Evolutionary conservation across 2,797 vertebrate species (phyloP).

Genomic region (Leucoraja ocellata): DNA sequence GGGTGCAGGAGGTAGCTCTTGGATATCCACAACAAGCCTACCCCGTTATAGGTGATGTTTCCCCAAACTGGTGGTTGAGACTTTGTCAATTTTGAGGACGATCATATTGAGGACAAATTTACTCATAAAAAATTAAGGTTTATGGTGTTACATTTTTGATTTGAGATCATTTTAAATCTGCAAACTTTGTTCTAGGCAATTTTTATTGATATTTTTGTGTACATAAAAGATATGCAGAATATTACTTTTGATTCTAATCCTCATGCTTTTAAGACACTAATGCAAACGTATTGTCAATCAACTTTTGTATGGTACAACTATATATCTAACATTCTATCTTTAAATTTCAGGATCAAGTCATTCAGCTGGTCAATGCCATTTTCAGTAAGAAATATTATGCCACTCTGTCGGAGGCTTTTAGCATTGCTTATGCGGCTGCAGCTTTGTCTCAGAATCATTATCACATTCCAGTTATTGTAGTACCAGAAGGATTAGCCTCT

Average conservation of each 20-base stretch:
- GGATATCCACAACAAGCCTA: too few relatives aligned
- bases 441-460: slow-evolving; percentile 81
- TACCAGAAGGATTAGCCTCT: slow-evolving; percentile 70
- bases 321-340: slow-evolving; percentile 5
- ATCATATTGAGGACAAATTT: neutral
- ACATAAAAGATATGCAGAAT: neutral
- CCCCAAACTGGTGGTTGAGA: neutral
- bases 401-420: slow-evolving; percentile 81
- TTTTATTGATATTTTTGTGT: neutral
- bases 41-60: too few relatives aligned
- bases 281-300: neutral
- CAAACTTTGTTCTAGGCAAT: too few relatives aligned
- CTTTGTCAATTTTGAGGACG: too few relatives aligned
- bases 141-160: neutral
- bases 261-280: neutral
- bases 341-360: slow-evolving; percentile 79
- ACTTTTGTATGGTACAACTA: neutral
- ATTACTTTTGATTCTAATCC: neutral
- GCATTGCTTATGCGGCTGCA: slow-evolving; percentile 72
- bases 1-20: too few relatives aligned
- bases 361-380: slow-evolving; percentile 88
- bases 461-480: slow-evolving; percentile 78
- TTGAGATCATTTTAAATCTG: neutral
- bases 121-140: neutral
- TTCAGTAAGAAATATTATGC: slow-evolving; percentile 97